Evolutionary conservation across 2,113 vertebrate genomes (phyloP), one percentile per base, ranked within the genome.

Genomic region (Xyliphius kryptos): DNA sequence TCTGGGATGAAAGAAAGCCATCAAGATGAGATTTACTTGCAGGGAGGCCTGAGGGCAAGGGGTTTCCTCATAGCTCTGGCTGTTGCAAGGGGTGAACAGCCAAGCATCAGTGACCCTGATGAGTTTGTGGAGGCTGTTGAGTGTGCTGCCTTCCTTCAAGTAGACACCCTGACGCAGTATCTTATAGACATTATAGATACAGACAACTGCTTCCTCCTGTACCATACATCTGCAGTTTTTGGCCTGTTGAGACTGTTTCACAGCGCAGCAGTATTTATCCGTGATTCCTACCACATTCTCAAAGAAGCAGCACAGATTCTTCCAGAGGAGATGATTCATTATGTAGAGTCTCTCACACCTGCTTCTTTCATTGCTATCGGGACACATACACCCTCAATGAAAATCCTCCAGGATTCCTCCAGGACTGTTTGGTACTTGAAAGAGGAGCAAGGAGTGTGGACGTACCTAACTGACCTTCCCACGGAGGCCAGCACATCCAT

Each of bases 81-180:
- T 1, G 89, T 97, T 64, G 87, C 91, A 79, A 83, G 76, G 0
- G 93, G 91, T 0, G 89, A 94, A 72, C 66, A 64, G 10, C 92
- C 91, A 1, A 3, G 77, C 36, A 71, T 97, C 2, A 32, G 36
- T 0, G 80, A 84, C 36, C 81, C 87, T 0, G 94, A 95, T 1
- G 91, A 92, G 73, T 87, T 89, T 36, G 76, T 91, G 10, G 90
- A 92, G 16, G 91, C 89, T 0, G 91, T 91, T 0, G 91, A 98
- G 74, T 96, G 94, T 38, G 93, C 95, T 0, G 90, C 92, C 22
- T 98, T 97, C 78, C 85, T 98, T 58, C 95, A 97, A 80, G 87
- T 88, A 3, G 81, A 84, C 0, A 47, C 74, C 49, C 74, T 98
- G 69, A 84, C 81, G 51, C 83, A 77, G 44, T 86, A 90, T 43